phyloP scores from a whole-genome alignment of 2,888 invertebrate species.

The Ellobium chinense region DNA sequence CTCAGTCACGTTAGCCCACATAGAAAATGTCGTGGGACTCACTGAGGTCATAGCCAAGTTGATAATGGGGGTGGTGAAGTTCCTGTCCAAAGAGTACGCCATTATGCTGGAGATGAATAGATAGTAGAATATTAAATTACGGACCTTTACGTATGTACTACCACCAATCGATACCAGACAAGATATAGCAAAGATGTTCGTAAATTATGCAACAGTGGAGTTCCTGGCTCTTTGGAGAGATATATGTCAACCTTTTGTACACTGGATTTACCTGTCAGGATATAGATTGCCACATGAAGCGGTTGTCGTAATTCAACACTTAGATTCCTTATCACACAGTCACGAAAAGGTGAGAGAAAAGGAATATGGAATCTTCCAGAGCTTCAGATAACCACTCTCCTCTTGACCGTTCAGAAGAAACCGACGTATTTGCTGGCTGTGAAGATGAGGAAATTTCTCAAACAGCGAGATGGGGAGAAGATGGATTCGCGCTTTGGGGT shows the following conservation, averaged over 20 bases:
- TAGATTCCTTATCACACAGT: no score
- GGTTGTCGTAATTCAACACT: no score
- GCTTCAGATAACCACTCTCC: no score
- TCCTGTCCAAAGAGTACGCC: conserved; percentile 13
- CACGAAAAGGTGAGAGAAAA: no score
- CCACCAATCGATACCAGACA: no score
- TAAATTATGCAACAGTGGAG: no score
- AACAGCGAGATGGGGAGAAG: not conserved
- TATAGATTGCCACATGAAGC: not conserved
- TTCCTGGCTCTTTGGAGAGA: no score
- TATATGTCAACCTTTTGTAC: no score
- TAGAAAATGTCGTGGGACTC: not conserved
- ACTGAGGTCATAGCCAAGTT: not conserved
- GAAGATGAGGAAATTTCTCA: conserved; percentile 11
- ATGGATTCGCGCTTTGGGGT: not conserved
- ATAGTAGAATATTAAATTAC: not conserved
- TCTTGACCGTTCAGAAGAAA: conserved; percentile 26
- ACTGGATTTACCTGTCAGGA: not conserved
- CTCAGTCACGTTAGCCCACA: conserved; percentile 24
- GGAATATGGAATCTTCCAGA: no score
- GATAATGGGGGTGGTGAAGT: not conserved
- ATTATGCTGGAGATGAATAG: not conserved
- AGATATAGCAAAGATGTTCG: no score
- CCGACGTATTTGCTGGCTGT: conserved; percentile 5
- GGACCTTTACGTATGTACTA: no score